phyloP scores from a whole-genome alignment of 2,113 vertebrate genomes.

The Sphaerodactylus townsendi region DNA sequence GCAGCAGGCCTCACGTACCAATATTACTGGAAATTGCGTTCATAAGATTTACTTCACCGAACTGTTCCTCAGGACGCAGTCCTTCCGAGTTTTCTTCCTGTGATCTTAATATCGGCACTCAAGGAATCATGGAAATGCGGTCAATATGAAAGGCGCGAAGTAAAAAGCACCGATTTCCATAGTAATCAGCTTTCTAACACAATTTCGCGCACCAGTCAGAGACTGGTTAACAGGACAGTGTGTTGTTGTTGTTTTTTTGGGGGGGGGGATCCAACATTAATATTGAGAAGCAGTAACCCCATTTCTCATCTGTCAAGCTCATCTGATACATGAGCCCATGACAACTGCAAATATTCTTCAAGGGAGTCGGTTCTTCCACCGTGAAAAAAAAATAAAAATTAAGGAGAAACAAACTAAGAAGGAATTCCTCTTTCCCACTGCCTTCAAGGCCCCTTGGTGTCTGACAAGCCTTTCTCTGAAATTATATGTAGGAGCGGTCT shows the following conservation, averaged over 20 bases:
- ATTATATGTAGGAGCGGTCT: not conserved
- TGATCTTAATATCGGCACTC: not conserved
- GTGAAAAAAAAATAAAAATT: not conserved
- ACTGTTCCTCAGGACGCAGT: not conserved
- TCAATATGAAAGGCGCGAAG: not conserved
- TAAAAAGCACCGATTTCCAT: not conserved
- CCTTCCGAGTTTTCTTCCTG: not conserved
- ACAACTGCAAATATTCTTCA: not conserved
- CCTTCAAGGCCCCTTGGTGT: not conserved
- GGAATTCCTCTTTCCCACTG: not conserved
- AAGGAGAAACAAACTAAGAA: not conserved
- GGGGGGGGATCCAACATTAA: constrained; percentile 6
- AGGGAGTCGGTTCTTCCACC: not conserved
- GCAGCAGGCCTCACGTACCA: constrained; percentile 1
- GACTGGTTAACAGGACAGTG: constrained; percentile 3
- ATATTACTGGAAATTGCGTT: not conserved
- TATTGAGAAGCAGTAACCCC: not conserved
- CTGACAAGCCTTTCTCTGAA: constrained; percentile 11
- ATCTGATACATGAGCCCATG: not conserved
- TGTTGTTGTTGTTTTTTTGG: no score
- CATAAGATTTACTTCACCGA: not conserved
- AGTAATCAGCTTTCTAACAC: not conserved
- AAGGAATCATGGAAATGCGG: not conserved
- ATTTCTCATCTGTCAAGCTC: not conserved
- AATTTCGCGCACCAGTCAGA: not conserved